Evolutionary conservation across 2,797 vertebrate genomes (phyloP), one percentile per base, ranked within the genome.

Genomic region (Sternotherus odoratus): DNA sequence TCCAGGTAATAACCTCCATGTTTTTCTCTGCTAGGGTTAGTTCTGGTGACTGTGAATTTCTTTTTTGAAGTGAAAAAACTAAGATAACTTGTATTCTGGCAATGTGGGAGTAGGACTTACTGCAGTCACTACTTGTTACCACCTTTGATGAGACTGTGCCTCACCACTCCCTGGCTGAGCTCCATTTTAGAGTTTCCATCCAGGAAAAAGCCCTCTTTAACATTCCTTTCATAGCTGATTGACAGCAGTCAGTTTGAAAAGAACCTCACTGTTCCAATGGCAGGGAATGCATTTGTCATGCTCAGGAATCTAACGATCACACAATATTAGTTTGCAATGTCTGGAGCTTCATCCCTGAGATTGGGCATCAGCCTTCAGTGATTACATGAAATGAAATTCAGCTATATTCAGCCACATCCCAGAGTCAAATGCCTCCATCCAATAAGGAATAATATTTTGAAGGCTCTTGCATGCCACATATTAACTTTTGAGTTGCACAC

Each of bases 121-220:
- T 60, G 39, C 24, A 33, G 57, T 30, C 78, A 33, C 46, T 16
- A 78, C 1, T 8, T 79, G 0, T 63, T 86, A 46, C 4, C 4
- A 30, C 13, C 12, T 12, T 85, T 49, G 1, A 1, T 80, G 9
- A 6, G 57, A 50, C 0, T 46, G 11, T 66, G n/a, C 88, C 94
- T 95, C 92, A 21, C 28, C 26, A 79, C 13, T 89, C 93, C 9
- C 39, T 21, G 23, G 83, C 39, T 53, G n/a, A 93, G 85, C 86
- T 60, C 6, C 2, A 26, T 92, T 88, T 92, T 48, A 83, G 48
- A 82, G 2, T 21, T 83, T 86, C 66, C 72, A 28, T 9, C 17
- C 8, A 15, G 49, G 48, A 2, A 50, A 78, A 86, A 87, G 2
- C 1, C 2, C 85, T 82, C 19, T 16, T 15, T 15, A 53, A 91